Evolutionary conservation across 2,797 vertebrate genomes (phyloP).

Genomic region (Malacoctenus gilli): DNA sequence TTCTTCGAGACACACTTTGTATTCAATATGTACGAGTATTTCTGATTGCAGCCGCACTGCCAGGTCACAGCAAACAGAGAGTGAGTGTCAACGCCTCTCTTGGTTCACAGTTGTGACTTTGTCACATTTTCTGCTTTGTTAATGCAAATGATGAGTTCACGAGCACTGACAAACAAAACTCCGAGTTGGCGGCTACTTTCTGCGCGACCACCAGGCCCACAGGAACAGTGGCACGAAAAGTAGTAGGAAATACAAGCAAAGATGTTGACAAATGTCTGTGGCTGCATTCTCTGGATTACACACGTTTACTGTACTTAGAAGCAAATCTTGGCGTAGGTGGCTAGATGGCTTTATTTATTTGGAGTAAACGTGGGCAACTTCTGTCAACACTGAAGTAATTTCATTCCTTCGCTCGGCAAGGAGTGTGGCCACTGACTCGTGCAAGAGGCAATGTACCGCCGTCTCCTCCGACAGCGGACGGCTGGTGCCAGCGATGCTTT

Average conservation of each 20-base stretch:
- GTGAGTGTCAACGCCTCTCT: conserved; percentile 2
- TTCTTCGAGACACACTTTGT: conserved; percentile 16
- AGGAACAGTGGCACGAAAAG: too few species aligned
- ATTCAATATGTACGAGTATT: conserved; percentile 19
- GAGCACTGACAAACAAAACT: too few species aligned
- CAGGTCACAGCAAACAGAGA: conserved; percentile 2
- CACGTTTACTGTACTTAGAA: not conserved
- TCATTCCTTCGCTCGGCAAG: conserved; percentile 9
- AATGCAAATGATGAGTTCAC: too few species aligned
- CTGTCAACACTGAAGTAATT: conserved; percentile 13
- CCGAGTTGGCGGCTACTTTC: too few species aligned
- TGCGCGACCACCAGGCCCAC: too few species aligned
- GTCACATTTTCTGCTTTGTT: conserved; percentile 10
- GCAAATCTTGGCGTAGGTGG: not conserved
- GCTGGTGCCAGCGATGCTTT: conserved; percentile 21
- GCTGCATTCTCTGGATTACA: conserved; percentile 3
- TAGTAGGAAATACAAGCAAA: not conserved
- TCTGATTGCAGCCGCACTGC: conserved; percentile 11
- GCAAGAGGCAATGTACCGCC: conserved; percentile 17
- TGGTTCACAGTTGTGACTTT: not conserved
- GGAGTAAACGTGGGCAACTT: not conserved
- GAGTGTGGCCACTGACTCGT: conserved; percentile 6
- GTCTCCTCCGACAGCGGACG: conserved; percentile 34
- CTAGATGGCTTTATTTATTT: not conserved
- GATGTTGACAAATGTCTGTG: not conserved